phyloP scores from a whole-genome alignment of 2,113 vertebrate species.

The Cyanistes caeruleus region DNA sequence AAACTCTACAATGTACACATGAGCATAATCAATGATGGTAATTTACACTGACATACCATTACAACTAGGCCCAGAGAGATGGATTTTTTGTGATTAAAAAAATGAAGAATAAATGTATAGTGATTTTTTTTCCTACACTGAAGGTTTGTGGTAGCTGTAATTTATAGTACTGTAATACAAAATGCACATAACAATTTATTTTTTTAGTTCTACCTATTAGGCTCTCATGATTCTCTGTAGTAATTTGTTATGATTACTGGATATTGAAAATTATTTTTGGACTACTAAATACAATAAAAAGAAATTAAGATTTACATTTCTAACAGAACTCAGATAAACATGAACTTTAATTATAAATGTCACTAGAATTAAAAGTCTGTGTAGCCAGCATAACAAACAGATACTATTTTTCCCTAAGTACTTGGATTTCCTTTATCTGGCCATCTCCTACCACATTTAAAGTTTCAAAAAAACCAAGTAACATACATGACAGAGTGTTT shows the following conservation, averaged over 20 bases:
- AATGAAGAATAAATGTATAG: background rate
- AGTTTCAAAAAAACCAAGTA: background rate
- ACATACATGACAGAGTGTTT: conserved; percentile 75
- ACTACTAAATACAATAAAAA: background rate
- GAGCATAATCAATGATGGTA: background rate
- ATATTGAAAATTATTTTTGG: background rate
- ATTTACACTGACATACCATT: background rate
- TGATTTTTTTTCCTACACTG: background rate
- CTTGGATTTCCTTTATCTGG: background rate
- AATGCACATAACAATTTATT: background rate
- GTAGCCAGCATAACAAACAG: background rate
- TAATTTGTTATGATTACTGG: background rate
- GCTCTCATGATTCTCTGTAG: background rate
- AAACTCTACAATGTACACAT: background rate
- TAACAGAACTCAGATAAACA: background rate
- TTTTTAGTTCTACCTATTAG: background rate
- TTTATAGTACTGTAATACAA: background rate
- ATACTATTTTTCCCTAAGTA: background rate
- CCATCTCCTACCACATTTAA: background rate
- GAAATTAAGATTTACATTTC: background rate
- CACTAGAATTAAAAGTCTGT: background rate
- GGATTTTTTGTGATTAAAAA: background rate
- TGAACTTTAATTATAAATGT: background rate
- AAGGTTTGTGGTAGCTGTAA: background rate
- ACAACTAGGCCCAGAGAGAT: background rate